Evolutionary conservation across 2,888 invertebrate species (phyloP), one percentile per base, ranked within the genome.

Genomic region (Portevinia maculata): DNA sequence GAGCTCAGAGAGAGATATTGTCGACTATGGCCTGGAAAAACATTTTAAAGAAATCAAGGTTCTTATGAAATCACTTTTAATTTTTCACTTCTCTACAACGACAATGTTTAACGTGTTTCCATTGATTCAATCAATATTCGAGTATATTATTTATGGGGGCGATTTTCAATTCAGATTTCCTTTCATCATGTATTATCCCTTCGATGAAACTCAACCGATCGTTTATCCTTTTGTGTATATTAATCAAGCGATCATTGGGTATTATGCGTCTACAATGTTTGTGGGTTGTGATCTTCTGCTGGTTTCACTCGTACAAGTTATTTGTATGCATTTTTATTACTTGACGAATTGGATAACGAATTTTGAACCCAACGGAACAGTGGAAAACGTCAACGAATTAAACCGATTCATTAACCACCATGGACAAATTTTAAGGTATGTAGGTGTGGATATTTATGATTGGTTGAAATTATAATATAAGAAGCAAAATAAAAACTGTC

Each of bases 251-350:
- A n/a, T 50, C 41, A 83, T 52, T 1, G 50, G 78, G 0, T 86
- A 74, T 46, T 13, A 7, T 13, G 15, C 71, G 2, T 85, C 85
- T 4, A 67, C 60, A 21, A 28, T 67, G 0, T 86, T 84, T 71
- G 21, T 86, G 17, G 85, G 86, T 2, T 60, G 84, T 4, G 86
- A 87, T 78, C 59, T 86, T 5, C 15, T 87, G 17, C 28, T 86
- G 0, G 70, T 84, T 1, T 67, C 84, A 0, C 19, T 57, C 13
- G 85, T 86, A 1, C 84, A 86, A 13, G 41, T 85, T 6, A 55
- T 85, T 6, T 86, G 86, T 52, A 86, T 87, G 86, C 84, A 87
- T 48, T 86, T 86, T 17, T 65, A 69, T 6, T 85, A 74, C 75
- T 71, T 87, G 15, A 41, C 46, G 0, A 84, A 60, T 21, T 46